Conservation (phyloP, 2,797 vertebrate species). For the Melanotaenia trifasciata region DNA sequence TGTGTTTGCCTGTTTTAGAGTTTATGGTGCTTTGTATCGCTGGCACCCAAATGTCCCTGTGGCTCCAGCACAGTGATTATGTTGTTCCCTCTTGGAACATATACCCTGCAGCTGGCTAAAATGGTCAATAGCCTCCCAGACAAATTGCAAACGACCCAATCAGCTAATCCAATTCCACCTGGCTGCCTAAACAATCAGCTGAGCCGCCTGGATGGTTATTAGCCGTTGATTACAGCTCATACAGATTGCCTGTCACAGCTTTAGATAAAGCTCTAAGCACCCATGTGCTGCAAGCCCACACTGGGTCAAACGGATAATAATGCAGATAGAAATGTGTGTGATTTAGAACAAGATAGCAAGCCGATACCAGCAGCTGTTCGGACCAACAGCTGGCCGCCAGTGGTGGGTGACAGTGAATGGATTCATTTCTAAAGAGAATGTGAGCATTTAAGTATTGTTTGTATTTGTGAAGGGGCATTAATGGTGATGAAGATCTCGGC, state of each 20-base stretch:
- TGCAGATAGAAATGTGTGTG: slow-evolving; percentile 24
- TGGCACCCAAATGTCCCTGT: not conserved
- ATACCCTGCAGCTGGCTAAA: slow-evolving; percentile 42
- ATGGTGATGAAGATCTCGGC: slow-evolving; percentile 35
- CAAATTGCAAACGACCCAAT: slow-evolving; percentile 54
- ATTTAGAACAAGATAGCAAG: slow-evolving; percentile 19
- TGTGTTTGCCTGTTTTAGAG: slow-evolving; percentile 5
- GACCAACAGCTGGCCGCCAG: slow-evolving; percentile 28
- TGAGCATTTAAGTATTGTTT: slow-evolving; percentile 42
- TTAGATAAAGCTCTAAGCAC: slow-evolving; percentile 51
- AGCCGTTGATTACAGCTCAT: slow-evolving; percentile 59
- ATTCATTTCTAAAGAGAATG: slow-evolving; percentile 34
- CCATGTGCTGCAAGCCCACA: slow-evolving; percentile 18
- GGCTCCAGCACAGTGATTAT: slow-evolving; percentile 30
- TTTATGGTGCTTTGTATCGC: slow-evolving; percentile 9
- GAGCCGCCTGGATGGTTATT: slow-evolving; percentile 49
- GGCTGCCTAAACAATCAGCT: slow-evolving; percentile 43
- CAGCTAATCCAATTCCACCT: slow-evolving; percentile 58
- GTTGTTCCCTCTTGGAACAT: slow-evolving; percentile 32
- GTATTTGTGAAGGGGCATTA: slow-evolving; percentile 38
- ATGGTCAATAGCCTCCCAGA: slow-evolving; percentile 29
- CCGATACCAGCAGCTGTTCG: slow-evolving; percentile 38
- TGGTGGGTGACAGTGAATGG: slow-evolving; percentile 17
- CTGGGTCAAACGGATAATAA: slow-evolving; percentile 47
- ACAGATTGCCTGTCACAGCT: slow-evolving; percentile 45